phyloP scores from a whole-genome alignment of 2,797 vertebrate species.

The Perodicticus potto region DNA sequence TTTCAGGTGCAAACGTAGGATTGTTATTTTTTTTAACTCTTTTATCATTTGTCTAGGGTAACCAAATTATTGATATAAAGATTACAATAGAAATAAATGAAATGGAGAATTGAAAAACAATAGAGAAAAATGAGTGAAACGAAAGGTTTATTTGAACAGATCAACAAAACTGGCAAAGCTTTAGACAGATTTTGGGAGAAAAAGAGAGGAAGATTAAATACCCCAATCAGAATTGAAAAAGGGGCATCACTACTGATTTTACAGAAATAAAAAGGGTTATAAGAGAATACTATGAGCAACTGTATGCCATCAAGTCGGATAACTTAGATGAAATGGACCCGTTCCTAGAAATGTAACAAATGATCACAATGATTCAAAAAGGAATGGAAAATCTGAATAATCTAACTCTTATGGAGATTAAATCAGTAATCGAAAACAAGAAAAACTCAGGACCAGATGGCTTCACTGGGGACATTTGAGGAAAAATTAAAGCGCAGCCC shows the following conservation, averaged over 20 bases:
- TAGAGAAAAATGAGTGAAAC: background rate
- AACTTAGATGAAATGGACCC: background rate
- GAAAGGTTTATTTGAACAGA: background rate
- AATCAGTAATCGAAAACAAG: background rate
- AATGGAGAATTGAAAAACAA: slow-evolving; percentile 9
- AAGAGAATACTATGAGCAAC: background rate
- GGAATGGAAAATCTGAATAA: background rate
- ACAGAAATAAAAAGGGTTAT: slow-evolving; percentile 8
- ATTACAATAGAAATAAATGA: background rate
- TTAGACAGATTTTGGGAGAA: background rate
- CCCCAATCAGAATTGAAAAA: background rate
- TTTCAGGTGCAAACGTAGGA: background rate
- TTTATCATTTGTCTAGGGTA: background rate
- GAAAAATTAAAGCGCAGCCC: background rate
- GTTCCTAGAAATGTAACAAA: background rate
- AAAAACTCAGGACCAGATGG: background rate
- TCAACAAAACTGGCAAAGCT: background rate
- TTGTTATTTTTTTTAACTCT: background rate
- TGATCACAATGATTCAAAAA: background rate
- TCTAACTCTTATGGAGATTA: background rate
- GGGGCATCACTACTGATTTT: background rate
- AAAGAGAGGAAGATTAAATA: background rate
- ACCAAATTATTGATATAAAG: background rate
- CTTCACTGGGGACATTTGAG: background rate
- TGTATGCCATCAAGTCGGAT: background rate